phyloP scores from a whole-genome alignment of 2,888 invertebrate genomes.

The Leptopilina syphax region DNA sequence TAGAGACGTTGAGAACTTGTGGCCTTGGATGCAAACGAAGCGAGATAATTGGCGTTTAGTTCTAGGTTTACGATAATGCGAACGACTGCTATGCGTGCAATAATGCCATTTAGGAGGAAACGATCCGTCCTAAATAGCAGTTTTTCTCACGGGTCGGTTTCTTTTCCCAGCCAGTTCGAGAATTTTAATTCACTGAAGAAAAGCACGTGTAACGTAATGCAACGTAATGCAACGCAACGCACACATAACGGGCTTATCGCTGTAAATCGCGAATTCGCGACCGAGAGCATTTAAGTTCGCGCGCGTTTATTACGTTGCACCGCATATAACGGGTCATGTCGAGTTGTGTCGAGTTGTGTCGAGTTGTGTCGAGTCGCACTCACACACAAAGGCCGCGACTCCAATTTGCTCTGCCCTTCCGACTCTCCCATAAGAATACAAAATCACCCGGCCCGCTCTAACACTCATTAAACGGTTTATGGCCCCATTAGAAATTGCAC shows the following conservation, averaged over 20 bases:
- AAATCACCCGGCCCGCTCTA: neutral
- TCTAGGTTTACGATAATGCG: constrained; percentile 12
- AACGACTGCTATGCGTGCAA: neutral
- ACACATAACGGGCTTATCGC: constrained; percentile 31
- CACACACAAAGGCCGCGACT: neutral
- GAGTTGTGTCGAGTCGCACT: neutral
- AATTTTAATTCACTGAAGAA: constrained; percentile 19
- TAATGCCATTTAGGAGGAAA: constrained; percentile 19
- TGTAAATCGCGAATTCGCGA: neutral
- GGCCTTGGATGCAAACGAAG: constrained; percentile 24
- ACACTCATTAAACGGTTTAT: constrained; percentile 7
- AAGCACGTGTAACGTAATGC: constrained; percentile 14
- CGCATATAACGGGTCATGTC: constrained; percentile 26
- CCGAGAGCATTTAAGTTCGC: constrained; percentile 20
- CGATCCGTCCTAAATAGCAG: constrained; percentile 16
- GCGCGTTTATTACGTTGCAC: constrained; percentile 23
- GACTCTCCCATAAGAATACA: constrained; percentile 1
- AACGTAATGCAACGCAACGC: neutral
- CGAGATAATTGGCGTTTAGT: constrained; percentile 13
- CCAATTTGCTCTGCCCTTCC: constrained; percentile 25
- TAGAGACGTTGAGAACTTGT: neutral
- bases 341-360: neutral
- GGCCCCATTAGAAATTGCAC: constrained; percentile 1
- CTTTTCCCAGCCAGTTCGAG: constrained; percentile 14
- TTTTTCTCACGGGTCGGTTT: constrained; percentile 33